These are phyloP conservation scores for Nemoura dubitans DNA, from an alignment of 2,888 invertebrate species.

Conservation along the genomic window DNA sequence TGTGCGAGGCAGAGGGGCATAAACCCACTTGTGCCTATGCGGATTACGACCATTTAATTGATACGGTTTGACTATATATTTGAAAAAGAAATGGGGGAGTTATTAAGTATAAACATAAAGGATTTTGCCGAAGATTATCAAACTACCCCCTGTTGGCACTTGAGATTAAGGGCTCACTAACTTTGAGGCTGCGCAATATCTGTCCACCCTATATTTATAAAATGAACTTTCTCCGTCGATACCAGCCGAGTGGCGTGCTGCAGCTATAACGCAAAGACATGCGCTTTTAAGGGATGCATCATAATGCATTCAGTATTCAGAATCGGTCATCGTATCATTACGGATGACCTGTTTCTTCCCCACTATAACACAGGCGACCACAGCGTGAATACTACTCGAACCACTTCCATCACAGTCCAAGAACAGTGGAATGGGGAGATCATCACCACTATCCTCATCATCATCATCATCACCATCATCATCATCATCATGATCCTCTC, in stretches of 20 bases:
- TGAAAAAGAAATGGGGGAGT: background rate
- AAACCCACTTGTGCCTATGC: background rate
- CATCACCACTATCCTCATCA: background rate
- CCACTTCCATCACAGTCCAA: background rate
- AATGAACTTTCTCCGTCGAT: background rate
- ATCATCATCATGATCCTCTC: constrained; percentile 21
- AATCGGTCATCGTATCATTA: background rate
- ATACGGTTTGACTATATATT: background rate
- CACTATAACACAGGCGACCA: background rate
- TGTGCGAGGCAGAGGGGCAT: background rate
- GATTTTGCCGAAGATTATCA: constrained; percentile 1
- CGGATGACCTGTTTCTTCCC: background rate
- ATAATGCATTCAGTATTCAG: background rate
- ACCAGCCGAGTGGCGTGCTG: background rate
- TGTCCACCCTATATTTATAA: background rate
- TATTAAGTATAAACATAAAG: background rate
- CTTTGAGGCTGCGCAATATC: background rate
- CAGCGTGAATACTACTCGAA: background rate
- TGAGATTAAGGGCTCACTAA: background rate
- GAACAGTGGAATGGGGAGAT: background rate
- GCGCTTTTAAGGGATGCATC: background rate
- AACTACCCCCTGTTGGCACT: constrained; percentile 4
- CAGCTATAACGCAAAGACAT: background rate
- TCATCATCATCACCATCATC: background rate
- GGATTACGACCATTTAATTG: background rate